Percentiles rank a stretch among this genome's conserved stretches.
These are phyloP conservation scores for Cheilosia vernalis DNA, from an alignment of 2,888 invertebrate species.

Conservation along the genomic window DNA sequence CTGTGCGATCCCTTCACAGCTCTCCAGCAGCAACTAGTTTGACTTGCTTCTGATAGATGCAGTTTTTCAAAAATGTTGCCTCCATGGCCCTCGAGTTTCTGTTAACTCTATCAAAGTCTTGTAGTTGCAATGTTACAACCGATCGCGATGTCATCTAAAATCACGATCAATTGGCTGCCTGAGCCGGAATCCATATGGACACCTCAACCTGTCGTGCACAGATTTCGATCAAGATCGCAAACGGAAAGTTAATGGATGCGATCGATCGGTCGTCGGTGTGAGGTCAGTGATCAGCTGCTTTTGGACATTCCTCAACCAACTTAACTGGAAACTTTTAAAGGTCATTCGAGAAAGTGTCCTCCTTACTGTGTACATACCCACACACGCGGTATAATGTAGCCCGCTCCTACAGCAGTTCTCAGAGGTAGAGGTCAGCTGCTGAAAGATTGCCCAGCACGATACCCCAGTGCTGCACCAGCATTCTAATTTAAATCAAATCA, in stretches of 20 bases:
- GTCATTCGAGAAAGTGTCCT: slow-evolving; percentile 62
- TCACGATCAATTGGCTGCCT: slow-evolving; percentile 79
- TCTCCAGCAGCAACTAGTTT: slow-evolving; percentile 50
- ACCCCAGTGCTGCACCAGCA: slow-evolving; percentile 28
- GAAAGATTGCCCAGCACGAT: slow-evolving; percentile 40
- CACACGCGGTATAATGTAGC: neutral
- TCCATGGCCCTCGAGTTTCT: slow-evolving; percentile 41
- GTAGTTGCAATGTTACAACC: slow-evolving; percentile 66
- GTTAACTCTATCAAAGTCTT: slow-evolving; percentile 70
- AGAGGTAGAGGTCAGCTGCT: slow-evolving; percentile 20
- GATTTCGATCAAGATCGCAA: slow-evolving; percentile 67
- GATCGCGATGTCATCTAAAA: slow-evolving; percentile 81
- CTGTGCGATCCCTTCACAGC: slow-evolving; percentile 62
- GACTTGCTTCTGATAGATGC: slow-evolving; percentile 50
- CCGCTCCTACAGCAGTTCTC: neutral
- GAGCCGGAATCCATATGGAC: slow-evolving; percentile 65
- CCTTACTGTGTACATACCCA: neutral
- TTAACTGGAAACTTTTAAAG: slow-evolving; percentile 28
- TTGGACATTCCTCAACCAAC: slow-evolving; percentile 35
- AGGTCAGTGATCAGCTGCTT: slow-evolving; percentile 49
- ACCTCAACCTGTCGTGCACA: slow-evolving; percentile 74
- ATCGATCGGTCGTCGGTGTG: slow-evolving; percentile 31
- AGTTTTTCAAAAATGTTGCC: slow-evolving; percentile 36
- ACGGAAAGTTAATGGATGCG: slow-evolving; percentile 50
- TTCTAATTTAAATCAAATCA: slow-evolving; percentile 64